phyloP scores from a whole-genome alignment of 2,113 vertebrate genomes.

The Emydura subglobosa region DNA sequence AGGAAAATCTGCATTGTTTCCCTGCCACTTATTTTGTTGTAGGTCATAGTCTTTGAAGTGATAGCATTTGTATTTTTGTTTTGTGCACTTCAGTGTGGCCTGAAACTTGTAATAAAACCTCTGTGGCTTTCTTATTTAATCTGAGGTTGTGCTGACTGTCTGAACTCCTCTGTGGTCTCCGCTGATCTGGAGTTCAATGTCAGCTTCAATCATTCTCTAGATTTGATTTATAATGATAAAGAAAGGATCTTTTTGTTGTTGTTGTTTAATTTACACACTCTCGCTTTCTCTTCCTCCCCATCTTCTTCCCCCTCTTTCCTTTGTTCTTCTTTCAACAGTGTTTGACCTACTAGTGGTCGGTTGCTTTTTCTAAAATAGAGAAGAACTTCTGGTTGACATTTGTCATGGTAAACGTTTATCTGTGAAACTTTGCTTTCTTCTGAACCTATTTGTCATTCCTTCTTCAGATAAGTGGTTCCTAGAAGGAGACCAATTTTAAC shows the following conservation, averaged over 20 bases:
- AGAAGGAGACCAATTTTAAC: constrained; percentile 66
- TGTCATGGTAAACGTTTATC: not conserved
- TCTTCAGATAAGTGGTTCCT: not conserved
- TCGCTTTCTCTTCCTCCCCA: too few relatives aligned
- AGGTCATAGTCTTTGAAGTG: not conserved
- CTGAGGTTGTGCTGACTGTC: accelerated
- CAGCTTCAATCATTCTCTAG: not conserved
- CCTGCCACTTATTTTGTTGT: not conserved
- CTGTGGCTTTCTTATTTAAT: accelerated
- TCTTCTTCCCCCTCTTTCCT: not conserved
- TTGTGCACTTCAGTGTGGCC: not conserved
- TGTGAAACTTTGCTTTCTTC: not conserved
- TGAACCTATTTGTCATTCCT: not conserved
- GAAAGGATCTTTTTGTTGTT: not conserved
- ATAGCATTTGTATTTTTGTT: not conserved
- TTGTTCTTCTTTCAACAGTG: not conserved
- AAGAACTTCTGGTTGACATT: not conserved
- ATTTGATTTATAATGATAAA: accelerated
- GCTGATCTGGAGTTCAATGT: not conserved
- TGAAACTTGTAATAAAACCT: not conserved
- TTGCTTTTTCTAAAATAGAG: not conserved
- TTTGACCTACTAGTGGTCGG: not conserved
- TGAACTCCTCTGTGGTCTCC: not conserved
- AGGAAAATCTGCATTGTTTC: not conserved
- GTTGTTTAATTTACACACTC: not conserved